These are phyloP conservation scores for Eristalinus aeneus DNA, from an alignment of 2,888 invertebrate genomes.

Conservation along the genomic window DNA sequence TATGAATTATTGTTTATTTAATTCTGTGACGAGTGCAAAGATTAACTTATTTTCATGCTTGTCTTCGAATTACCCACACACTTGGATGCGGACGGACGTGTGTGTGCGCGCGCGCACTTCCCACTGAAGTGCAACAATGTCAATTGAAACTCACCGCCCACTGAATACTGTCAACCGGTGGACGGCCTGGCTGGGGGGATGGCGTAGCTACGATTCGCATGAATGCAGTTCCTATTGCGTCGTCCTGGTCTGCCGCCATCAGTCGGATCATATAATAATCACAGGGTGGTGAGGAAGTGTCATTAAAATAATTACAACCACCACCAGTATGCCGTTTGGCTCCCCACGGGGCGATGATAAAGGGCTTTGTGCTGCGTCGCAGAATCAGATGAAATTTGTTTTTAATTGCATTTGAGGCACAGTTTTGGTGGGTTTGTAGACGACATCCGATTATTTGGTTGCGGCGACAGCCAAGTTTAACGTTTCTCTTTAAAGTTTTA, in stretches of 20 bases:
- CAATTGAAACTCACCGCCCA: not conserved
- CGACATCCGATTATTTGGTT: not conserved
- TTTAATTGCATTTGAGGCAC: not conserved
- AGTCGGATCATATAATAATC: constrained; percentile 46
- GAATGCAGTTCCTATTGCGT: constrained; percentile 63
- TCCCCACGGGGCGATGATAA: not conserved
- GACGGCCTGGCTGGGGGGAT: too few species aligned
- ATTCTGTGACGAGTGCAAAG: constrained; percentile 58
- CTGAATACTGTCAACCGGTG: too few species aligned
- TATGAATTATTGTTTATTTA: constrained; percentile 68
- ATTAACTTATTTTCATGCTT: constrained; percentile 49
- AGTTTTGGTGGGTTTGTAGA: too few species aligned
- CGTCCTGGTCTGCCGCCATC: constrained; percentile 16
- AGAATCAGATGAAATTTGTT: not conserved
- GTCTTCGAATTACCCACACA: not conserved
- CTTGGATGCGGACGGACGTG: not conserved
- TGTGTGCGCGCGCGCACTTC: constrained; percentile 19
- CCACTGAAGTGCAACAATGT: constrained; percentile 40
- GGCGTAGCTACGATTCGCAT: constrained; percentile 55
- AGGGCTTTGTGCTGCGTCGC: not conserved
- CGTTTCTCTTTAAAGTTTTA: too few species aligned
- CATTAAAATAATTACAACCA: constrained; percentile 56
- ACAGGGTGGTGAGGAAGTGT: constrained; percentile 47
- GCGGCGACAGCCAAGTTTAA: too few species aligned
- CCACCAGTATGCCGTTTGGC: not conserved